Conservation (phyloP, 2,113 vertebrate species). For the Meles meles region DNA sequence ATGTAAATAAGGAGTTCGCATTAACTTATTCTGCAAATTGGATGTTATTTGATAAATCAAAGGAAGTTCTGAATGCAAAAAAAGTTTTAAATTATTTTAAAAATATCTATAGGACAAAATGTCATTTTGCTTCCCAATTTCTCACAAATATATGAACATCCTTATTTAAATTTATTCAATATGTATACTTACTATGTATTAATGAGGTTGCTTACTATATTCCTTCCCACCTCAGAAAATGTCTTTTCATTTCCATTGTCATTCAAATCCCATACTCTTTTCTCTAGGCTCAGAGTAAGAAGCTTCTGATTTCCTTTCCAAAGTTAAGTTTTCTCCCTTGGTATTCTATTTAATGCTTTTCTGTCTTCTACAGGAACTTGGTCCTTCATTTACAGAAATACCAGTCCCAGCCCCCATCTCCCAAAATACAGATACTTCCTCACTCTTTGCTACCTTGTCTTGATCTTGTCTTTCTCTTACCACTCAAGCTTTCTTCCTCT, state of each 20-base stretch:
- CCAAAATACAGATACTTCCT: constrained; percentile 26
- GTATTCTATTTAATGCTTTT: neutral
- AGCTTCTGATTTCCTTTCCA: neutral
- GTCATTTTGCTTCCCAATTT: constrained; percentile 17
- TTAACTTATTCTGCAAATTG: constrained; percentile 2
- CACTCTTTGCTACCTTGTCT: neutral
- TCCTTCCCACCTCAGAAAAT: constrained; percentile 13
- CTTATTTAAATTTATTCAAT: neutral
- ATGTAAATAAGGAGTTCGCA: constrained; percentile 15
- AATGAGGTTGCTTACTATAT: neutral
- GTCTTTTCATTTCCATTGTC: constrained; percentile 8
- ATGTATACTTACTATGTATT: neutral
- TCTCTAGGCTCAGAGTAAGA: neutral
- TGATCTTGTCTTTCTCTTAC: neutral
- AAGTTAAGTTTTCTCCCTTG: neutral
- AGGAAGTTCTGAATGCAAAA: neutral
- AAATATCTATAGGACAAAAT: constrained; percentile 26
- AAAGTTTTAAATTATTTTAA: neutral
- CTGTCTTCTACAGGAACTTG: neutral
- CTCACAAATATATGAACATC: neutral
- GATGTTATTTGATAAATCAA: constrained; percentile 33
- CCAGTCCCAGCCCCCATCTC: neutral
- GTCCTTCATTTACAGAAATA: neutral
- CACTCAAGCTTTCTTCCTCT: constrained; percentile 7
- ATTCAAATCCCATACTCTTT: constrained; percentile 57